Evolutionary conservation across 1,140 invertebrate species (phyloP), one percentile per base, ranked within the genome.

Genomic region (Phymastichus coffea): DNA sequence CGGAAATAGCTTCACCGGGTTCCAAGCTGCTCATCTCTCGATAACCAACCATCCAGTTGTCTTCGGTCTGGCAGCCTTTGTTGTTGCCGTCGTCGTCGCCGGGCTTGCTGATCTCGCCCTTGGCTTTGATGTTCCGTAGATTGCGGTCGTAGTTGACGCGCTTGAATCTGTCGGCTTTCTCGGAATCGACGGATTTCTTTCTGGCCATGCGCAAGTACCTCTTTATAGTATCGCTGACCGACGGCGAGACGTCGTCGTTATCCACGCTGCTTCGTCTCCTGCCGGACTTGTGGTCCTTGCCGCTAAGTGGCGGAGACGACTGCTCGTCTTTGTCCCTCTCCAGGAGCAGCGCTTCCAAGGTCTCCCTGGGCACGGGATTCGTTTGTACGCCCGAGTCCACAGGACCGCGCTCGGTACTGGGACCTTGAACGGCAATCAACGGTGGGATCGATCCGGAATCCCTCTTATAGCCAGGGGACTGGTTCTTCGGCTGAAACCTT

Each of bases 121-220:
- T 91, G 0, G 90, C 85, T 67, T 90, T 92, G 20, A 94, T 93
- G 59, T 93, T 91, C 1, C 91, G 74, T 28, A 94, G 79, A 67
- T 91, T 93, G 30, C 88, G 83, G 67, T 94, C 92, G 67, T 94
- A 94, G 67, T 94, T 94, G 1, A 94, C 91, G 0, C 91, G 84
- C 69, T 93, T 93, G 66, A 94, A 94, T 15, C 88, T 82, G 68
- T 92, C 91, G 3, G 83, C 84, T 70, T 91, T 90, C 48, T 92
- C 90, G 3, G 87, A 84, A 63, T 92, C 89, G 1, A 89, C 85
- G 47, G 89, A 92, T 65, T 93, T 93, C 67, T 93, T 93, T 6
- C 91, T 78, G 0, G 90, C 91, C 90, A 93, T 93, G 57, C 88
- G 79, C 2, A 93, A 76, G 66, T 93, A 93, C 2, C 90, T 79